Conservation (phyloP, 2,888 invertebrate genomes). For the Anodontia alba region DNA sequence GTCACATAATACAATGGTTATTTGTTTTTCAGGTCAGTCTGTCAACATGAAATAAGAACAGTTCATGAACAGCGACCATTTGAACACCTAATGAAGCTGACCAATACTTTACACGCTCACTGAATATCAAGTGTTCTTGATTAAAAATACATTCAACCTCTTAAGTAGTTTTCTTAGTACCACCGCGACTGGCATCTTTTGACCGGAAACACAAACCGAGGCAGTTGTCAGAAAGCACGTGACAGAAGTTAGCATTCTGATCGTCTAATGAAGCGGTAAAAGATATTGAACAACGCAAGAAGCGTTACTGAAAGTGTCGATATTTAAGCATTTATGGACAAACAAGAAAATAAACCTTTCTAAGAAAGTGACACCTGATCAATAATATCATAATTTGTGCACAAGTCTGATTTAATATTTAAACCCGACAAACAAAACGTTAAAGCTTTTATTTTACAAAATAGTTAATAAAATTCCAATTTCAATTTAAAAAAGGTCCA, state of each 20-base stretch:
- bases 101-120: neutral
- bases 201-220: conserved; percentile 10
- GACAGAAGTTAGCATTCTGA: conserved; percentile 18
- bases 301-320: neutral
- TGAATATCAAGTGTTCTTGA: conserved; percentile 17
- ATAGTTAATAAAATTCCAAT: too few relatives aligned
- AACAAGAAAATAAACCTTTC: neutral
- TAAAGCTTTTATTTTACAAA: too few relatives aligned
- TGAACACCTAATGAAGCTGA: neutral
- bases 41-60: too few relatives aligned
- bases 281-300: neutral
- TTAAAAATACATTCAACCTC: conserved; percentile 5
- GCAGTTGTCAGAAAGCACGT: neutral
- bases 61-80: neutral
- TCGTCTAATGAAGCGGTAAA: conserved; percentile 9
- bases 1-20: too few relatives aligned
- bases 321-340: neutral
- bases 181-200: neutral
- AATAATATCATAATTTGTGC: too few relatives aligned
- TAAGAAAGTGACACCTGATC: too few relatives aligned
- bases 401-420: too few relatives aligned
- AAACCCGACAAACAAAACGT: too few relatives aligned
- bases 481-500: too few relatives aligned
- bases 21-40: too few relatives aligned
- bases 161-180: conserved; percentile 16